Percentiles rank a stretch among this genome's conserved stretches.
Evolutionary conservation across 2,797 vertebrate species (phyloP).

Genomic region (Siniperca obscura): DNA sequence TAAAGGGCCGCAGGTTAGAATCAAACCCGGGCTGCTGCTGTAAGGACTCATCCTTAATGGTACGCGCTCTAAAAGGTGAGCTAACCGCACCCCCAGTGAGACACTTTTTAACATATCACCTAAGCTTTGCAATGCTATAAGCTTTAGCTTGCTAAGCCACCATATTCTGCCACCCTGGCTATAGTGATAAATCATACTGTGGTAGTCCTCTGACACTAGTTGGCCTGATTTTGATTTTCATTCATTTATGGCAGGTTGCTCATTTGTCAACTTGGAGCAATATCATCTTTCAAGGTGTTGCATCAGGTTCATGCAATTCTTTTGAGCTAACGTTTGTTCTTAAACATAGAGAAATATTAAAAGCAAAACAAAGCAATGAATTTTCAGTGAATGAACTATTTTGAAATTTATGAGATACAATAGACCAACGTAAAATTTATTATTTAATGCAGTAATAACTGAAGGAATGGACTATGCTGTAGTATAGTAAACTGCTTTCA

Average conservation of each 20-base stretch:
- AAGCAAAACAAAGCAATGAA: conserved; percentile 65
- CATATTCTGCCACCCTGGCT: conserved; percentile 39
- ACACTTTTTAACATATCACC: not conserved
- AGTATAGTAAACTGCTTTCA: not conserved
- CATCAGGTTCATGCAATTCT: conserved; percentile 76
- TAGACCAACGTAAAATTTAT: conserved; percentile 3
- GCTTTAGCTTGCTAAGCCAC: not conserved
- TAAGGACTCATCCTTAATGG: too few relatives aligned
- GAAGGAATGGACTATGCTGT: not conserved
- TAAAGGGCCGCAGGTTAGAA: too few relatives aligned
- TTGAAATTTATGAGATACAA: conserved; percentile 45
- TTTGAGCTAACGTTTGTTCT: conserved; percentile 71
- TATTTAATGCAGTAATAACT: conserved; percentile 32
- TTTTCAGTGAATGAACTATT: conserved; percentile 44
- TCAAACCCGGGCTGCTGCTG: too few relatives aligned
- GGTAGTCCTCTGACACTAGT: conserved; percentile 58
- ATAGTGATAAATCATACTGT: conserved; percentile 49
- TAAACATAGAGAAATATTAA: conserved; percentile 81
- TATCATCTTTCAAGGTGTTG: conserved; percentile 81
- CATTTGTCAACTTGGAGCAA: conserved; percentile 65
- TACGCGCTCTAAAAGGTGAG: too few relatives aligned
- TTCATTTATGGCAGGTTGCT: conserved; percentile 73
- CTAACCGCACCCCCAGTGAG: not conserved
- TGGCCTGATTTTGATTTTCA: conserved; percentile 64
- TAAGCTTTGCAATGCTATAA: not conserved